These are phyloP conservation scores for Nesometra sesokonis DNA, from an alignment of 35 echinoderm and acorn worm species.

Conservation along the genomic window DNA sequence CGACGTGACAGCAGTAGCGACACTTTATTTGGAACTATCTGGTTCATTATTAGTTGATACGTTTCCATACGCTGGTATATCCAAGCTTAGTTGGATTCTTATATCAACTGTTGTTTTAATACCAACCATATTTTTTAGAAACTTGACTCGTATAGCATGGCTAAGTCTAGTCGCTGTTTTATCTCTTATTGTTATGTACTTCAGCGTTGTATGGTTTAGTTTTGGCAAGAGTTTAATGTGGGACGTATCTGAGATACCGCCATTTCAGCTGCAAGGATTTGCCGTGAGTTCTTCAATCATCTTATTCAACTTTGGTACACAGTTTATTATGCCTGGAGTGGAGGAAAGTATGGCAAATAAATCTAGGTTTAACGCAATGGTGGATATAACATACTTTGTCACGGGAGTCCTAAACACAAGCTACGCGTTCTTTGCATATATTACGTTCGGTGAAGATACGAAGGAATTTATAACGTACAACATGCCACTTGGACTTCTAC, in stretches of 20 bases:
- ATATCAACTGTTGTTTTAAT: slow-evolving; percentile 51
- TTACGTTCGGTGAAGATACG: slow-evolving; percentile 74
- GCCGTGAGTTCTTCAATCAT: slow-evolving; percentile 82
- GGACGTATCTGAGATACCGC: slow-evolving; percentile 49
- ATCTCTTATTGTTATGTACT: slow-evolving; percentile 66
- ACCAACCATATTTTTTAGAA: slow-evolving; percentile 79
- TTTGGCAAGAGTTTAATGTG: slow-evolving; percentile 62
- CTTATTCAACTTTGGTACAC: slow-evolving; percentile 84
- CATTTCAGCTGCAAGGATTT: slow-evolving; percentile 51
- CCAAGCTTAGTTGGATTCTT: slow-evolving; percentile 63
- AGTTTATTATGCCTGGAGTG: slow-evolving; percentile 92
- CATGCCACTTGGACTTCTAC: slow-evolving; percentile 64
- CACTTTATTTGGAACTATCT: slow-evolving; percentile 80
- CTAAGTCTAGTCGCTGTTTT: slow-evolving; percentile 73
- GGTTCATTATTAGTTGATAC: slow-evolving; percentile 86
- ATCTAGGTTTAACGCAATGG: slow-evolving; percentile 53
- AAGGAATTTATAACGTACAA: slow-evolving; percentile 97
- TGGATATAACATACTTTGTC: slow-evolving; percentile 68
- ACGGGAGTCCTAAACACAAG: slow-evolving; percentile 62
- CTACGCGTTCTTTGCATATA: slow-evolving; percentile 77
- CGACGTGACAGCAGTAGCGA: slow-evolving; percentile 85
- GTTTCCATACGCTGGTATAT: slow-evolving; percentile 42
- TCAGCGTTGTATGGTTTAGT: slow-evolving; percentile 88
- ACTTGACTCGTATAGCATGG: slow-evolving; percentile 90
- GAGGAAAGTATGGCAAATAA: slow-evolving; percentile 74